Conservation (phyloP, 2,113 vertebrate genomes). For the Mola mola region DNA sequence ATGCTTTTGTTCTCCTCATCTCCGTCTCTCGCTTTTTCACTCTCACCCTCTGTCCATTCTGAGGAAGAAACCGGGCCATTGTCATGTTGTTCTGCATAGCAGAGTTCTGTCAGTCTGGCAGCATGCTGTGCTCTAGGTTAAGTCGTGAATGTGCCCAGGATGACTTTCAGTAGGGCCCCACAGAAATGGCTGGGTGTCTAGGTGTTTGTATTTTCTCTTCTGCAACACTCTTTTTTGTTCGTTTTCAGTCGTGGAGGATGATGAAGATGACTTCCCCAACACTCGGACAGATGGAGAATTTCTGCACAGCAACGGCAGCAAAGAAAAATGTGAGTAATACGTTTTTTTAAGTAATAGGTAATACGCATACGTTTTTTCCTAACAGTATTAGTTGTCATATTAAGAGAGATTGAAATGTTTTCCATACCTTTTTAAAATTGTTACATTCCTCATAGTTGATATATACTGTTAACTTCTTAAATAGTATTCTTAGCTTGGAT, state of each 20-base stretch:
- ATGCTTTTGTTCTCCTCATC: conserved; percentile 71
- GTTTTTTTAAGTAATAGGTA: no score
- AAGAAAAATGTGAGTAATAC: conserved; percentile 91
- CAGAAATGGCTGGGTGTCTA: not conserved
- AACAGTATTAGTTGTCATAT: no score
- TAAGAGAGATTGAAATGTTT: no score
- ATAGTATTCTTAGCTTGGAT: not conserved
- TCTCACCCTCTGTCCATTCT: conserved; percentile 34
- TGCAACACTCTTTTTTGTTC: conserved; percentile 11
- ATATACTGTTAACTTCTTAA: no score
- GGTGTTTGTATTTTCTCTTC: not conserved
- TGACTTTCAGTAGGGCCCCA: not conserved
- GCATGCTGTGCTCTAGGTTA: not conserved
- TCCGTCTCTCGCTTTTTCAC: conserved; percentile 21
- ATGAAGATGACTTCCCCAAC: conserved; percentile 93
- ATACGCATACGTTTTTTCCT: no score
- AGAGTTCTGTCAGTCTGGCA: conserved; percentile 34
- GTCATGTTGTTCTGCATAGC: conserved; percentile 54
- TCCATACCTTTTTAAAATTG: no score
- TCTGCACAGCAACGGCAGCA: conserved; percentile 87
- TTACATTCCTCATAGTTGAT: no score
- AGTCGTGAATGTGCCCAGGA: conserved; percentile 24
- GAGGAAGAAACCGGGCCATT: conserved; percentile 74
- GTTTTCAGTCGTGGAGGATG: conserved; percentile 90
- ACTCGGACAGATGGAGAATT: conserved; percentile 90